Percentiles rank a stretch among this genome's conserved stretches.
phyloP scores from a whole-genome alignment of 2,797 vertebrate genomes.

The Mallotus villosus region DNA sequence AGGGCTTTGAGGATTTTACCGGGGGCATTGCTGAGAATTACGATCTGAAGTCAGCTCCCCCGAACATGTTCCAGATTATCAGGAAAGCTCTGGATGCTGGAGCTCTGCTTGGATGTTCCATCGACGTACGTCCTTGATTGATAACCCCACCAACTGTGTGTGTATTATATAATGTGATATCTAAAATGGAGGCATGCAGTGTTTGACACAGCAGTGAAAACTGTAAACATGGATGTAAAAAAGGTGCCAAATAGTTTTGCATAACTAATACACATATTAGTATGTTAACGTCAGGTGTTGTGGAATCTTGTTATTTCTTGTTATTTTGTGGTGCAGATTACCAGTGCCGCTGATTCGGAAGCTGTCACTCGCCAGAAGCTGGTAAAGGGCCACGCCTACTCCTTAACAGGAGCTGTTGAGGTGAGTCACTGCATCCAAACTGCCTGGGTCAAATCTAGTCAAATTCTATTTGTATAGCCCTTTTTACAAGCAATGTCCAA shows the following conservation, averaged over 20 bases:
- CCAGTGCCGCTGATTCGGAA: constrained; percentile 77
- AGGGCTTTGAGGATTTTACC: constrained; percentile 86
- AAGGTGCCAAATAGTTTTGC: too few relatives aligned
- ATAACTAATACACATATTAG: too few relatives aligned
- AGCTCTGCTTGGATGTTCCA: constrained; percentile 82
- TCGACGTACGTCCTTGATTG: constrained; percentile 70
- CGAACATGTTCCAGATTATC: constrained; percentile 77
- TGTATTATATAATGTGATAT: too few relatives aligned
- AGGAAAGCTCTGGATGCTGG: constrained; percentile 78
- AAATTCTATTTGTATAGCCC: too few relatives aligned
- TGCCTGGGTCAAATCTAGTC: too few relatives aligned
- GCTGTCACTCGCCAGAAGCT: constrained; percentile 82
- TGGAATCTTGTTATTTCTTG: too few relatives aligned
- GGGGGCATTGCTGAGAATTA: constrained; percentile 83
- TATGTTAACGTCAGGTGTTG: too few relatives aligned
- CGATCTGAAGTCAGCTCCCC: constrained; percentile 72
- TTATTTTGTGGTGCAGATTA: constrained; percentile 34
- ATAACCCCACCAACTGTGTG: neutral
- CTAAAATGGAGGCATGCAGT: too few relatives aligned
- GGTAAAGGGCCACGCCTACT: constrained; percentile 81
- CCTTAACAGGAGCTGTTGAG: constrained; percentile 47
- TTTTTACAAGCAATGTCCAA: too few relatives aligned
- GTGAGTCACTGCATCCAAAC: constrained; percentile 19
- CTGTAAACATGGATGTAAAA: too few relatives aligned
- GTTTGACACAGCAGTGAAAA: too few relatives aligned